These are phyloP conservation scores for Megaceryle alcyon DNA, from an alignment of 2,797 vertebrate species.

Conservation along the genomic window DNA sequence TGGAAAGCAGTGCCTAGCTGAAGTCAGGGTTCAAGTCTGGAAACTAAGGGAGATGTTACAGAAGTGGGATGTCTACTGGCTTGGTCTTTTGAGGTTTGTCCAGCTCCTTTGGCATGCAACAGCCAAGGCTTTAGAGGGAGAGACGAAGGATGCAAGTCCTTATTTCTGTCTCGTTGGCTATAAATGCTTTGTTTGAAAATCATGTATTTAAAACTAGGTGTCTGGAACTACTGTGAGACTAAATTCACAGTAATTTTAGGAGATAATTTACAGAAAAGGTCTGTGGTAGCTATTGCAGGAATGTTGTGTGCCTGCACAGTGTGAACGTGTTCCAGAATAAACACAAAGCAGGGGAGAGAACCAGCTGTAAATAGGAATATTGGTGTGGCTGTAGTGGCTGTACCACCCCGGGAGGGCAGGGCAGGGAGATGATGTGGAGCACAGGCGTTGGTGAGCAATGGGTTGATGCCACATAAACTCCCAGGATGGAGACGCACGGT, in stretches of 20 bases:
- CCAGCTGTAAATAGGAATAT: rapidly evolving
- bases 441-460: rapidly evolving
- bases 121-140: background rate
- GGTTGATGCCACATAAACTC: background rate
- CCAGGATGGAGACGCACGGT: rapidly evolving
- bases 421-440: background rate
- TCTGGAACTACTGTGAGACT: background rate
- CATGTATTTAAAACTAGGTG: background rate
- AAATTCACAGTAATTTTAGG: background rate
- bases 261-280: background rate
- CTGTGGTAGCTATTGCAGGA: background rate
- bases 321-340: rapidly evolving
- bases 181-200: background rate
- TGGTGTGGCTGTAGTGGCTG: background rate
- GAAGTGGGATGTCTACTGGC: background rate
- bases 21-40: background rate
- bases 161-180: background rate
- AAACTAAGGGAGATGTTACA: rapidly evolving
- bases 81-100: background rate
- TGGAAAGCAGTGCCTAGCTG: background rate
- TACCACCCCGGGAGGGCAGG: background rate
- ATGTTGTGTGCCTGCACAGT: background rate
- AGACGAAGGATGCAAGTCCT: background rate
- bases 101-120: background rate
- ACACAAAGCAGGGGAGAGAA: background rate